phyloP scores from a whole-genome alignment of 2,113 vertebrate species.

The Sciurus niger region DNA sequence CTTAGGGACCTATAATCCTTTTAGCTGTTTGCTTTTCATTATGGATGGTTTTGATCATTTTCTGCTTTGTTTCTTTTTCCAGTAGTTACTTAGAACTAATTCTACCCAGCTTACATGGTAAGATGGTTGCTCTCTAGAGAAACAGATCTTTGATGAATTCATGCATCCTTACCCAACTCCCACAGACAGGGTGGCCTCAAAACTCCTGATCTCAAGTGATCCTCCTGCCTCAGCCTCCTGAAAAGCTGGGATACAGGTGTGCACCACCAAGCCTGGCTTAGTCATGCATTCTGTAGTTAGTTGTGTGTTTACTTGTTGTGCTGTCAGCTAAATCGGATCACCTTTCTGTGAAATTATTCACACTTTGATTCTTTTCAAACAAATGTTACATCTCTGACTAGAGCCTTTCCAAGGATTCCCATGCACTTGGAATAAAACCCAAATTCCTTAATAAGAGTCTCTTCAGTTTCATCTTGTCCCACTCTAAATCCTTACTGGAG shows the following conservation, averaged over 20 bases:
- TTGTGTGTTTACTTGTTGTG: background rate
- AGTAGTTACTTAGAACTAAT: background rate
- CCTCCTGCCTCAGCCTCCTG: too few species aligned
- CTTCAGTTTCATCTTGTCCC: background rate
- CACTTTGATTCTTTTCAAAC: background rate
- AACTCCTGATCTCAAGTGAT: too few species aligned
- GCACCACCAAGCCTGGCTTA: background rate
- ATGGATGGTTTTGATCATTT: background rate
- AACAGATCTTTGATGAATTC: too few species aligned
- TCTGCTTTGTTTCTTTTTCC: background rate
- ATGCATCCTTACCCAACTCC: too few species aligned
- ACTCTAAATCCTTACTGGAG: background rate
- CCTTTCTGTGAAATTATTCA: background rate
- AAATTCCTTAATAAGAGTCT: background rate
- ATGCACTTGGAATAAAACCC: background rate
- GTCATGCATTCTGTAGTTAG: background rate
- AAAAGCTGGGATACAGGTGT: too few species aligned
- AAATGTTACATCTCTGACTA: background rate
- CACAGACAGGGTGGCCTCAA: too few species aligned
- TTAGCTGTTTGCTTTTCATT: conserved; percentile 8
- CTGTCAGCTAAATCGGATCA: background rate
- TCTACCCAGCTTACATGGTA: background rate
- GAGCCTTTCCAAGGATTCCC: background rate
- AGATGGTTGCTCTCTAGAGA: background rate
- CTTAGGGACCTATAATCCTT: background rate